Conservation (phyloP, 2,888 invertebrate species). For the Chymomyza procnemis region DNA sequence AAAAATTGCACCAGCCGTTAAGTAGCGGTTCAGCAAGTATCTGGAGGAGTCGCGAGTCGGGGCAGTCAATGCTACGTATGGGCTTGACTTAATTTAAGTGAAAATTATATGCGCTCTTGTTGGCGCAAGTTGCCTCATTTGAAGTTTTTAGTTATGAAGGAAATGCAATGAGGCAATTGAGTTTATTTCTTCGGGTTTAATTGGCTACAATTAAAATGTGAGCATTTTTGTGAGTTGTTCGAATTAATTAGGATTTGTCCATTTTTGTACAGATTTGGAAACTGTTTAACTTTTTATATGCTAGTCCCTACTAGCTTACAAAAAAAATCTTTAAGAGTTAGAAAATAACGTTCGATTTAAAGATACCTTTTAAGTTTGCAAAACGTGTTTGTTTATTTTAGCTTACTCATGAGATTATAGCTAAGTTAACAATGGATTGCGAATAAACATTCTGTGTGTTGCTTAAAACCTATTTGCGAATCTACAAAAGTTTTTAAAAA, state of each 20-base stretch:
- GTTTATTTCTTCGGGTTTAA: background rate
- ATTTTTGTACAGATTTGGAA: too few species aligned
- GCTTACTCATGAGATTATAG: too few species aligned
- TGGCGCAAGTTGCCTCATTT: background rate
- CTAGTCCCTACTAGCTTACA: too few species aligned
- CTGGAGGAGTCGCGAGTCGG: background rate
- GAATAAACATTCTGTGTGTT: too few species aligned
- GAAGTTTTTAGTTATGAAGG: background rate
- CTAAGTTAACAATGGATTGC: too few species aligned
- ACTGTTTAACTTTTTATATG: too few species aligned
- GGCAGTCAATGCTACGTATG: background rate
- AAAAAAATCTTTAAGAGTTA: too few species aligned
- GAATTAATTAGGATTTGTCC: background rate
- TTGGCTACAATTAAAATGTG: background rate
- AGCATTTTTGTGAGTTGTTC: background rate
- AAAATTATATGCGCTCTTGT: background rate
- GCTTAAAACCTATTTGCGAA: too few species aligned
- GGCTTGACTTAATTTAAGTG: constrained; percentile 2
- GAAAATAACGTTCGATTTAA: too few species aligned
- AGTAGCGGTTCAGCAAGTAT: background rate
- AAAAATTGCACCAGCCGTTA: background rate
- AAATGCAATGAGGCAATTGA: background rate
- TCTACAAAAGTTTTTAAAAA: too few species aligned
- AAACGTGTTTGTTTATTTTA: too few species aligned
- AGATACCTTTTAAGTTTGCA: too few species aligned